Base-by-base conservation (phyloP, 2,797 vertebrate species). In the Trichosurus vulpecula region DNA sequence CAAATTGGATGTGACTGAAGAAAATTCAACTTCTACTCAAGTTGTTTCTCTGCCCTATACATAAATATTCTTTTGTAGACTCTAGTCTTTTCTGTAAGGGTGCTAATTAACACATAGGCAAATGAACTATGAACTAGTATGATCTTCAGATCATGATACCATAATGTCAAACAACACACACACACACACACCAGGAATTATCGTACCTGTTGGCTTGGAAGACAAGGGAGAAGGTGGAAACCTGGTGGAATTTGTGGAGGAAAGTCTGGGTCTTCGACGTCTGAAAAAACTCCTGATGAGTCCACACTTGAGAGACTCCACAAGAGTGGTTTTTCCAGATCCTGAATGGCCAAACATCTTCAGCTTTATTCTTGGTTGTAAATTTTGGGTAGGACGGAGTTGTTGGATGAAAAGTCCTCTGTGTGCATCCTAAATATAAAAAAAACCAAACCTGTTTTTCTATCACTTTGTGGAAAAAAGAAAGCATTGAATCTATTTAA, bases 251-350 rank as follows among this genome's bases (percentile, higher is more conserved):
- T 98, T 99, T 97, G 99, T 98, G 93, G 99, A 99, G 54, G 99
- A 98, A 0, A 99, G 98, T 16, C 99, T 99, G 30, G 99, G 99
- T 92, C 99, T 98, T 95, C 99, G 99, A 95, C 99, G 99, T 95
- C 99, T 99, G 98, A 99, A 99, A 98, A 99, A 99, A 98, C 99
- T 99, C 97, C 99, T 98, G 95, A 99, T 98, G 97, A 99, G 99
- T 87, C 99, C 99, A 0, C 99, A 99, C 92, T 99, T 99, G 93
- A 99, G 99, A 51, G 99, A 99, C 97, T 99, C 99, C 95, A 99
- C 99, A 0, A 99, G 99, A 0, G 99, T 99, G 94, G 99, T 99
- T 97, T 99, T 99, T 54, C 99, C 99, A 0, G 99, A 96, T 0
- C 99, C 99, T 0, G 99, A 99, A 96, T 99, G 99, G 54, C 99